Evolutionary conservation across 1,140 invertebrate species (phyloP), one percentile per base, ranked within the genome.

Genomic region (Eupeodes corollae): DNA sequence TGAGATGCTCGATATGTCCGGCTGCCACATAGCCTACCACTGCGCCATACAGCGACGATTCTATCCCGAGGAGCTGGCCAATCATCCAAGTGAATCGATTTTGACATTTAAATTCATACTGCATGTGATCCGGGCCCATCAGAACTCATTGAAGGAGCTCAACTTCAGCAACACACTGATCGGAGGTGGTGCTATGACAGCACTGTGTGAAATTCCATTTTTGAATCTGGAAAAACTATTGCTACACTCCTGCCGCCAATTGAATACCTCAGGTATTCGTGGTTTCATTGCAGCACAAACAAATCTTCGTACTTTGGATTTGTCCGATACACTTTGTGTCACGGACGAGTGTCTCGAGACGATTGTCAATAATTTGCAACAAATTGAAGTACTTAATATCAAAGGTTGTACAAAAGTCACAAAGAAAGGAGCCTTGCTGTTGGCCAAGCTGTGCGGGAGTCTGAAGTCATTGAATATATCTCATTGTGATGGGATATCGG

Each of bases 21-120:
- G 73, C 13, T 80, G 78, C 52, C 80, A 78, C 40, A 75, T 86
- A 13, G 78, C 79, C 15, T 86, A 83, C 59, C 82, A 83, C 62
- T 70, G 71, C 48, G 77, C 78, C 13, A 68, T 83, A 10, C 75
- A 79, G 35, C 75, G 76, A 55, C 76, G 75, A 40, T 82, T 81
- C 64, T 82, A 84, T 71, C 78, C 80, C 1, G 58, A 58, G 18
- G 61, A 62, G 44, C 51, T 51, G n/a, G 56, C 57, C 2, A 53
- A 57, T 12, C 46, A 67, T 50, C 65, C 70, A 19, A 74, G 73
- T 54, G 75, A 82, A 57, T 78, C 76, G 51, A 76, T 85, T 10
- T 61, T 86, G 11, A 85, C 83, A 31, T 86, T 84, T 58, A 71
- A 75, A 40, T 81, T 80, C 57, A 70, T 84, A 18, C 55, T 79